Base-by-base conservation (phyloP, 2,888 invertebrate genomes). In the Linyphia triangularis region DNA sequence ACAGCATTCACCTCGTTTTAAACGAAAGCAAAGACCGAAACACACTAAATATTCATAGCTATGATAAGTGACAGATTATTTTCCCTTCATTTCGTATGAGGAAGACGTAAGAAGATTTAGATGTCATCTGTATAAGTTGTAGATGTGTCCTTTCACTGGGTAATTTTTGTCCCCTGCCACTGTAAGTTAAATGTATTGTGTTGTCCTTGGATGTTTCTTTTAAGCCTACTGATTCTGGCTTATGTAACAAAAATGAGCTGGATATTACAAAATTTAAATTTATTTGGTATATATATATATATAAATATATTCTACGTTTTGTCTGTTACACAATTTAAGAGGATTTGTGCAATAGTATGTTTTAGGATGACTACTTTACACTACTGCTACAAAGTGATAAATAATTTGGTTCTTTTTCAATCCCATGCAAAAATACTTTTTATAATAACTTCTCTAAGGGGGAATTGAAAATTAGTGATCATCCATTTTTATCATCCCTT, bases 1-100 rank as follows among this genome's bases (percentile, higher is more conserved):
- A 40, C 24, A 13, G 59, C 59, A 13, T 33, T 75, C 33, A 33
- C 37, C 13, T 70, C 43, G 26, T n/a, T 51, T 2, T 2, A 70
- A 19, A 9, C 22, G n/a, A 59, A 57, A 33, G 19, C 19, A 19
- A 24, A 75, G 22, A 75, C 59, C n/a, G 30, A 28, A 9, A 59
- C 13, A 16, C 16, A 59, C 7, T 70, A 30, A 33, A 33, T 59
- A 73, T 73, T 59, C 73, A 73, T 22, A 33, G 24, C 57, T 51
- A n/a, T 0, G 51, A 10, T 51, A 51, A 3, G 51, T 5, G 16
- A n/a, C n/a, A n/a, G n/a, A n/a, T n/a, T n/a, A n/a, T n/a, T n/a
- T n/a, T n/a, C n/a, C n/a, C n/a, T n/a, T n/a, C 51, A 16, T 51
- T 51, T 13, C 5, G 33, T 9, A 33, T 51, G n/a, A 51, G n/a